Percentiles rank a stretch among this genome's conserved stretches.
Evolutionary conservation across 2,888 invertebrate species (phyloP).

Genomic region (Euphydryas editha): DNA sequence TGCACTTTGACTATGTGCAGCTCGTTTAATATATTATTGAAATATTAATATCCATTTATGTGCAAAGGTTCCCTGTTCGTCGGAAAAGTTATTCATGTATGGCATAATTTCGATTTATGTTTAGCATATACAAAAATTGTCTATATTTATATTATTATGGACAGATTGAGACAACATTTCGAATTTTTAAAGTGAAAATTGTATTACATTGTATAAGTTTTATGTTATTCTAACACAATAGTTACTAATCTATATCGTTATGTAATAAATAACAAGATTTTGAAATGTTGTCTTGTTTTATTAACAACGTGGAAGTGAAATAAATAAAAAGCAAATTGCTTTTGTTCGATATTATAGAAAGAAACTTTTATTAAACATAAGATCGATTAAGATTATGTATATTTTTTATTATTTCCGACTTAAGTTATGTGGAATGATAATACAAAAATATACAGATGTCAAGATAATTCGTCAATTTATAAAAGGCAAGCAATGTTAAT

Average conservation of each 20-base stretch:
- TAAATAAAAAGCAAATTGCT: constrained; percentile 1
- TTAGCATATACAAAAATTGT: constrained; percentile 7
- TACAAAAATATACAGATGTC: constrained; percentile 1
- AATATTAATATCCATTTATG: no score
- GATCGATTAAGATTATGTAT: not conserved
- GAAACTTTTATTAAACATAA: not conserved
- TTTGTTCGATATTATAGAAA: not conserved
- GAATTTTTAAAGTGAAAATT: not conserved
- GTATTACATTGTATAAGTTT: not conserved
- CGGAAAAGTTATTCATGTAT: not conserved
- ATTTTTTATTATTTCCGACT: not conserved
- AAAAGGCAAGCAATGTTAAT: not conserved
- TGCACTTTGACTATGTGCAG: not conserved
- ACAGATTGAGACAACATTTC: constrained; percentile 20
- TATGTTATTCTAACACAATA: not conserved
- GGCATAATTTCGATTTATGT: constrained; percentile 11
- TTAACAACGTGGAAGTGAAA: not conserved
- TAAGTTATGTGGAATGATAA: not conserved
- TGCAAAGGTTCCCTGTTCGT: constrained; percentile 25
- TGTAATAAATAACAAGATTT: constrained; percentile 9
- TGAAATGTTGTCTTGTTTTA: constrained; percentile 20
- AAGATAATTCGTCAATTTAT: not conserved
- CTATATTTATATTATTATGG: constrained; percentile 24
- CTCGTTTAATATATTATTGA: no score
- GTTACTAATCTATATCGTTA: not conserved